Conservation (phyloP, 2,888 invertebrate species). For the Drosophila demipolita region DNA sequence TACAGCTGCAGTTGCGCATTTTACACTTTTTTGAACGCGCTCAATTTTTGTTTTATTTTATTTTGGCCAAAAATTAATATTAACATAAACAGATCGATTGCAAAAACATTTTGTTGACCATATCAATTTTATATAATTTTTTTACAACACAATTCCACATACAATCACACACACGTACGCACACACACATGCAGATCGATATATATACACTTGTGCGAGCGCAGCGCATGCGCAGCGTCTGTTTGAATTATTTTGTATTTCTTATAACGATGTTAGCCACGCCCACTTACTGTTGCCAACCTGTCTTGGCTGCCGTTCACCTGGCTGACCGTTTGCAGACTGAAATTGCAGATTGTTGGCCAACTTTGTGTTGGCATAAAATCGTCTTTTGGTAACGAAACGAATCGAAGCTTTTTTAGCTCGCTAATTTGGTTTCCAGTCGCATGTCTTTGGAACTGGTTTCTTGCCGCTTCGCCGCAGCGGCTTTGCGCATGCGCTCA, state of each 20-base stretch:
- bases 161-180: conserved; percentile 5
- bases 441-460: conserved; percentile 67
- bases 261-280: conserved; percentile 30
- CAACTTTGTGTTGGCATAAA: conserved; percentile 80
- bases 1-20: conserved; percentile 35
- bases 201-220: conserved; percentile 52
- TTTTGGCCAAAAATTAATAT: conserved; percentile 26
- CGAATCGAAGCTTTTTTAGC: conserved; percentile 55
- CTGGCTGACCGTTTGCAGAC: conserved; percentile 85
- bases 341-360: conserved; percentile 83
- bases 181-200: conserved; percentile 22
- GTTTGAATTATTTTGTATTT: conserved; percentile 1
- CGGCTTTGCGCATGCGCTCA: conserved; percentile 67
- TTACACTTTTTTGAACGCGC: conserved; percentile 29
- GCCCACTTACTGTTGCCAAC: conserved; percentile 66
- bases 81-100: conserved; percentile 33
- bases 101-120: conserved; percentile 22
- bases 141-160: conserved; percentile 45
- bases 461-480: conserved; percentile 67
- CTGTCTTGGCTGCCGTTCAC: conserved; percentile 80
- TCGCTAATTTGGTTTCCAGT: conserved; percentile 72
- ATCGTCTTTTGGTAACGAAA: conserved; percentile 48
- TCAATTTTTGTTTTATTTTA: conserved; percentile 4
- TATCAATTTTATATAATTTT: conserved; percentile 72
- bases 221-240: conserved; percentile 54